Conservation (phyloP, 2,888 invertebrate species). For the Eremobia ochroleuca region DNA sequence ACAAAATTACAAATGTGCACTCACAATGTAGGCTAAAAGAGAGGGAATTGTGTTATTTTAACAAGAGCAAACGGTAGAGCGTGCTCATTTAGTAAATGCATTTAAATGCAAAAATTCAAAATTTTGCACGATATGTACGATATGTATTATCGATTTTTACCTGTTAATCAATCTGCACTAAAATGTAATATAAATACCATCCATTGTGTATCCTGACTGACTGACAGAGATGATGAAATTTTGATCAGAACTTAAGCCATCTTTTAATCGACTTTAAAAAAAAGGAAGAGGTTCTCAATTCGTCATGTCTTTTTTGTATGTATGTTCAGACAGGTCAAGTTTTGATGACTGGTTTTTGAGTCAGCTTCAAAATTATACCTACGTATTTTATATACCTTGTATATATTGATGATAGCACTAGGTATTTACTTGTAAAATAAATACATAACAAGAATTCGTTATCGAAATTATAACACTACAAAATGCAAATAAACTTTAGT, state of each 20-base stretch:
- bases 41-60: no score
- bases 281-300: background rate
- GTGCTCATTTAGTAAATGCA: no score
- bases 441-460: background rate
- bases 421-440: no score
- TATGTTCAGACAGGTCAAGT: background rate
- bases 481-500: no score
- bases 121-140: no score
- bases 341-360: background rate
- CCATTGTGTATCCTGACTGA: background rate
- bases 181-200: background rate
- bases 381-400: background rate
- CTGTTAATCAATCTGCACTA: background rate
- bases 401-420: no score
- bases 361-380: background rate
- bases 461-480: background rate
- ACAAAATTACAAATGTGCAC: no score
- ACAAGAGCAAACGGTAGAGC: no score
- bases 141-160: background rate
- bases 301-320: background rate
- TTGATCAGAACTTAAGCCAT: background rate
- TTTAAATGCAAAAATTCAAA: no score
- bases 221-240: constrained; percentile 26
- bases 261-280: background rate
- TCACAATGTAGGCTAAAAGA: no score